Evolutionary conservation across 2,888 invertebrate species (phyloP), one percentile per base, ranked within the genome.

Genomic region (Orthosia incerta): DNA sequence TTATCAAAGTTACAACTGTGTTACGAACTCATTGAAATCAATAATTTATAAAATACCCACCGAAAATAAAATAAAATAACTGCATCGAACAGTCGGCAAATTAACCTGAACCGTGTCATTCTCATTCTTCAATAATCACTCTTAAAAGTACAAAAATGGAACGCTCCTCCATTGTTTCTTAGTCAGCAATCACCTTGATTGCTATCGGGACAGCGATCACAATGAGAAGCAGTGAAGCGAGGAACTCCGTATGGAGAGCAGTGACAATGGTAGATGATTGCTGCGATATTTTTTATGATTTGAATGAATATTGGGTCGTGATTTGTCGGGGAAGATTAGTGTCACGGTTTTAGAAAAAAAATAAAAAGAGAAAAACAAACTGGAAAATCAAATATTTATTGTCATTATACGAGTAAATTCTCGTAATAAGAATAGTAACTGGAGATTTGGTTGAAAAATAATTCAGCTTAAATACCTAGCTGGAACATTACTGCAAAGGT

Each of bases 261-360:
- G 18, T 9, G 39, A 69, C 70, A 74, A 74, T 70, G 4, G 15
- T 0, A 4, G 20, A 53, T 53, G 70, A 74, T 74, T 78, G 78
- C 60, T 26, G 20, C 26, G 78, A 78, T 74, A 78, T 74, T 69
- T 18, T 59, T 46, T 45, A 46, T 59, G 23, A 77, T 78, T 78
- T 13, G 0, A 26, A 50, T 50, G 60, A 60, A 39, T 74, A 78
- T 74, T 74, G 74, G 31, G 69, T 20, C 78, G 26, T 50, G 39
- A 77, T 77, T 74, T 60, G 20, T 48, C 48, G 48, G 12, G 31
- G 46, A 31, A 16, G 50, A 55, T 20, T 76, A 18, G 9, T 45
- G 39, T 39, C n/a, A 50, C 3, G 20, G 55, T 59, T 48, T 23
- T 12, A 46, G 39, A 20, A 20, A 39, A 15, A 23, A 56, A 16